Evolutionary conservation across 2,797 vertebrate species (phyloP).

Genomic region (Tragelaphus eurycerus): DNA sequence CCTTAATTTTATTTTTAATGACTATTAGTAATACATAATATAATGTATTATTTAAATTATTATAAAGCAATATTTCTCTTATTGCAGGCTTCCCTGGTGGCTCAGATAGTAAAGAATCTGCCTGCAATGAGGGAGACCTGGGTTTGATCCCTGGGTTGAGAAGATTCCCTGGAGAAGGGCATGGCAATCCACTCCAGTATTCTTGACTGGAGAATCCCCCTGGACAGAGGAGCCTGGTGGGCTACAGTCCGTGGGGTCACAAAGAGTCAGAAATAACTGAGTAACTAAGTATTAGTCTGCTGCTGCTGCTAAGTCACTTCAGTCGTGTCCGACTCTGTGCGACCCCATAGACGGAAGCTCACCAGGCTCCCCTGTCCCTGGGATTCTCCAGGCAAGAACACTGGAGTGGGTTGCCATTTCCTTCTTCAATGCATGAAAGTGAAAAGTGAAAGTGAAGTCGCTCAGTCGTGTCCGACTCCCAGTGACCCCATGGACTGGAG

Average conservation of each 20-base stretch:
- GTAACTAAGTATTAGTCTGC: background rate
- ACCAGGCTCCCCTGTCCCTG: too few species aligned
- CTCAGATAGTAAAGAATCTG: background rate
- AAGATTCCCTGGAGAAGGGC: background rate
- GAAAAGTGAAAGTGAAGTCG: too few species aligned
- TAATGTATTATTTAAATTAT: background rate
- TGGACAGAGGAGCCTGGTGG: background rate
- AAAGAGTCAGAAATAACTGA: background rate
- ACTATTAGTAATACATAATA: background rate
- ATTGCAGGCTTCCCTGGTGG: background rate
- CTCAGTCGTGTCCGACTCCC: too few species aligned
- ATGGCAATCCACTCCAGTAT: background rate
- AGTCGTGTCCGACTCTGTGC: too few species aligned
- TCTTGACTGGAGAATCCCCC: background rate
- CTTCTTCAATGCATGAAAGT: too few species aligned
- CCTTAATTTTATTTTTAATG: slow-evolving; percentile 6
- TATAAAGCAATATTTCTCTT: slow-evolving; percentile 6
- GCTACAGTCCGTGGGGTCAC: background rate
- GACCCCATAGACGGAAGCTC: too few species aligned
- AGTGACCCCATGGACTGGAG: too few species aligned
- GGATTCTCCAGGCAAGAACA: too few species aligned
- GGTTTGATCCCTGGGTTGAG: background rate
- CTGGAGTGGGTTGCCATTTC: too few species aligned
- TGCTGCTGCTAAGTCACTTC: too few species aligned
- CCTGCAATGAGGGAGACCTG: background rate